phyloP scores from a whole-genome alignment of 2,797 vertebrate genomes.

The Acipenser oxyrinchus region DNA sequence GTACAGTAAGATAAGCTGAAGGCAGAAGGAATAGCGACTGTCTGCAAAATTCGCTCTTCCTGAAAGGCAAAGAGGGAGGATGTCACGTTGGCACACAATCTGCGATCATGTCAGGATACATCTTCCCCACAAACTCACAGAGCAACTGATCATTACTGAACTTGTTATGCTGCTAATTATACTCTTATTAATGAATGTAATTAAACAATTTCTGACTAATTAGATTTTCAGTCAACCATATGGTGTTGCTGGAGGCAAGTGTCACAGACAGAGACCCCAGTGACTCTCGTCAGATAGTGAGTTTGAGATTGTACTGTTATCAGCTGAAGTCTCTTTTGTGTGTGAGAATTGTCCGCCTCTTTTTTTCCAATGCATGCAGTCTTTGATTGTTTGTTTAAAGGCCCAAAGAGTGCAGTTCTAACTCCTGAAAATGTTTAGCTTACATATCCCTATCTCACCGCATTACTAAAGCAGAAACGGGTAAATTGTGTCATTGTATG shows the following conservation, averaged over 20 bases:
- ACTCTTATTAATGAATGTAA: constrained; percentile 23
- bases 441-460: neutral
- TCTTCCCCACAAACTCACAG: constrained; percentile 14
- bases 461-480: neutral
- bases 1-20: too few relatives aligned
- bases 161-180: constrained; percentile 22
- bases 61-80: neutral
- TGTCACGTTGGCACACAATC: constrained; percentile 13
- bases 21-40: too few relatives aligned
- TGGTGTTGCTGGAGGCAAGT: constrained; percentile 16
- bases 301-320: neutral
- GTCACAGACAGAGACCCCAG: constrained; percentile 11
- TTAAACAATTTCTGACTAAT: constrained; percentile 23
- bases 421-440: neutral
- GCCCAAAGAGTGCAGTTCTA: neutral
- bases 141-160: constrained; percentile 21
- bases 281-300: constrained; percentile 9
- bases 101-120: constrained; percentile 15
- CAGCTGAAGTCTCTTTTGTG: neutral
- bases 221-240: constrained; percentile 24
- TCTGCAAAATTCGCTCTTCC: too few relatives aligned
- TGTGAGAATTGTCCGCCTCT: neutral
- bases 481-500: neutral
- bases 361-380: neutral
- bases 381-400: neutral